These are phyloP conservation scores for Holacanthus passer DNA, from an alignment of 2,113 vertebrate species.

Conservation along the genomic window DNA sequence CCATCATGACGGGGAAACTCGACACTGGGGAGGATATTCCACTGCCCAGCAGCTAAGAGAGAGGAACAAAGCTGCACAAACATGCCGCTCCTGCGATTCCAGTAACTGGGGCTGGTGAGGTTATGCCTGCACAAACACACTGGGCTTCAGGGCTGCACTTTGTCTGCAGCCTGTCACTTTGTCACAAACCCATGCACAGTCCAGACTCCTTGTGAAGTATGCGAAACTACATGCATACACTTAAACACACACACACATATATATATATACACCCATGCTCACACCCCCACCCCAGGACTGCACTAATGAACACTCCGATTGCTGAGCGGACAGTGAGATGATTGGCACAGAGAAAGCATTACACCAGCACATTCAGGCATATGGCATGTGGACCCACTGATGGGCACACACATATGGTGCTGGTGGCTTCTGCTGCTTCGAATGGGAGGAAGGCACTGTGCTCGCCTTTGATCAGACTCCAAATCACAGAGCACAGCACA, in stretches of 20 bases:
- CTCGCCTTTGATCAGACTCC: slow-evolving; percentile 78
- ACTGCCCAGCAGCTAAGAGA: slow-evolving; percentile 64
- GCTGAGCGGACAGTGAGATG: slow-evolving; percentile 66
- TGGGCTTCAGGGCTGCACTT: slow-evolving; percentile 27
- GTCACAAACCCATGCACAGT: background rate
- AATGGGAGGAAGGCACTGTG: slow-evolving; percentile 71
- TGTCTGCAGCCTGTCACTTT: slow-evolving; percentile 15
- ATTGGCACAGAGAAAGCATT: slow-evolving; percentile 79
- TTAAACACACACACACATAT: background rate
- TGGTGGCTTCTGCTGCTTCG: slow-evolving; percentile 75
- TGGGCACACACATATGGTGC: slow-evolving; percentile 83
- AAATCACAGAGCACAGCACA: slow-evolving; percentile 72
- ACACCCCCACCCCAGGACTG: slow-evolving; percentile 25
- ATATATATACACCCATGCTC: background rate
- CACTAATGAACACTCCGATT: slow-evolving; percentile 60
- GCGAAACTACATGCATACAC: slow-evolving; percentile 4
- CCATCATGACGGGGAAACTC: slow-evolving; percentile 72
- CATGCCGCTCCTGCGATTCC: slow-evolving; percentile 52
- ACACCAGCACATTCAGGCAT: slow-evolving; percentile 83
- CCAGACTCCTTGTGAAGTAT: background rate
- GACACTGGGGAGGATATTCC: slow-evolving; percentile 78
- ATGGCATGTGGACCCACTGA: slow-evolving; percentile 84
- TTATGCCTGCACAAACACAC: slow-evolving; percentile 33
- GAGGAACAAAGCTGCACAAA: slow-evolving; percentile 57
- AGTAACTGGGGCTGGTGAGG: slow-evolving; percentile 39